These are phyloP conservation scores for Sigmodon hispidus DNA, from an alignment of 2,113 vertebrate species.

Conservation along the genomic window DNA sequence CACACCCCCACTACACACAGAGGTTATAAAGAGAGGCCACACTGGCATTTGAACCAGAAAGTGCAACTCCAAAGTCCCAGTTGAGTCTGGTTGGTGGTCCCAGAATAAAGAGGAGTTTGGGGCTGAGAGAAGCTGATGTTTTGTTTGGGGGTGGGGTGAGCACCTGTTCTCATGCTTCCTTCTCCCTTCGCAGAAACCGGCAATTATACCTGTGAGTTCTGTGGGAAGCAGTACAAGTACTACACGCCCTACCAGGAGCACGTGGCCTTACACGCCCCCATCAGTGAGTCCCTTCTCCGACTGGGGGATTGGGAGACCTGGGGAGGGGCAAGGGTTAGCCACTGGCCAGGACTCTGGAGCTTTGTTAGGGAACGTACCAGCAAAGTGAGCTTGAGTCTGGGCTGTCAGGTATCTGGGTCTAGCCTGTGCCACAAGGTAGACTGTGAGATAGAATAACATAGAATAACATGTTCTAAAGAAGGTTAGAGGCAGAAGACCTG, in stretches of 20 bases:
- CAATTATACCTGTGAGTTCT: conserved; percentile 97
- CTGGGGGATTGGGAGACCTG: fast-evolving
- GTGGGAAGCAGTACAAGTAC: conserved; percentile 99
- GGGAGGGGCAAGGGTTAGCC: too few species aligned
- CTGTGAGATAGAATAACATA: not conserved
- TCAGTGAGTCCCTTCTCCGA: conserved; percentile 89
- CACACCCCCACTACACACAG: too few species aligned
- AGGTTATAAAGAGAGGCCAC: not conserved
- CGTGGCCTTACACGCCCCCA: conserved; percentile 97
- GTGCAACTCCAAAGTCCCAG: not conserved
- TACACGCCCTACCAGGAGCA: conserved; percentile 99
- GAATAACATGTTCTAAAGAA: too few species aligned
- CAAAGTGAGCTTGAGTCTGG: not conserved
- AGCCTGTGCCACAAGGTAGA: not conserved
- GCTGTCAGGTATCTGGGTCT: not conserved
- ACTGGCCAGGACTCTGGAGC: not conserved
- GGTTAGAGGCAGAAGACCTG: not conserved
- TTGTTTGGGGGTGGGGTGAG: not conserved
- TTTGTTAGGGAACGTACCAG: not conserved
- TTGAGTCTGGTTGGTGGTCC: not conserved
- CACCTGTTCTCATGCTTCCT: conserved; percentile 16
- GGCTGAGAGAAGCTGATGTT: not conserved
- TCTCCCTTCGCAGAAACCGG: conserved; percentile 92
- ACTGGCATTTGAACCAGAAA: not conserved
- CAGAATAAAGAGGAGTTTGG: not conserved